Evolutionary conservation across 2,888 invertebrate genomes (phyloP).

Genomic region (Apomyelois bistriatella): DNA sequence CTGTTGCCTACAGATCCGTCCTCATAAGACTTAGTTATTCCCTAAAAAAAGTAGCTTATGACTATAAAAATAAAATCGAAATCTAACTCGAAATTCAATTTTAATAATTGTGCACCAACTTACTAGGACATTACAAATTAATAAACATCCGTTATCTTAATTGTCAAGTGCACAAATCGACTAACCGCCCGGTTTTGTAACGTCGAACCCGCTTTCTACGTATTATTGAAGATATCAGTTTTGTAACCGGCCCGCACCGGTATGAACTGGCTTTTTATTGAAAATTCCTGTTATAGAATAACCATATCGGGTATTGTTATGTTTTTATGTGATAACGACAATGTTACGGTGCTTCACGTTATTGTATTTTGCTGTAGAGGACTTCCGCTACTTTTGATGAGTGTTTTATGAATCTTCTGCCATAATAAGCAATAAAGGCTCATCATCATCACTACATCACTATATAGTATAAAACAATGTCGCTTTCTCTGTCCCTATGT

Average conservation of each 20-base stretch:
- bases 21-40: too few relatives aligned
- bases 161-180: not conserved
- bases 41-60: too few relatives aligned
- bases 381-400: not conserved
- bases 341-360: not conserved
- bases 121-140: not conserved
- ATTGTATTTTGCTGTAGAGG: not conserved
- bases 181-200: not conserved
- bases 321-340: not conserved
- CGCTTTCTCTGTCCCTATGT: too few relatives aligned
- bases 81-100: too few relatives aligned
- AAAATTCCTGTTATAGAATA: too few relatives aligned
- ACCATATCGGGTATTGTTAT: not conserved
- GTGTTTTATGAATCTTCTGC: too few relatives aligned
- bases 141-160: not conserved
- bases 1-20: too few relatives aligned
- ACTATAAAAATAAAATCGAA: too few relatives aligned
- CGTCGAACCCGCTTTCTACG: not conserved
- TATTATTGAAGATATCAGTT: not conserved
- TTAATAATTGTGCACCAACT: not conserved
- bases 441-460: too few relatives aligned
- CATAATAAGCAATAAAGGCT: too few relatives aligned
- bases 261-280: not conserved
- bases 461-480: too few relatives aligned
- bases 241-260: not conserved